Evolutionary conservation across 2,888 invertebrate genomes (phyloP), one percentile per base, ranked within the genome.

Genomic region (Phaedon cochleariae): DNA sequence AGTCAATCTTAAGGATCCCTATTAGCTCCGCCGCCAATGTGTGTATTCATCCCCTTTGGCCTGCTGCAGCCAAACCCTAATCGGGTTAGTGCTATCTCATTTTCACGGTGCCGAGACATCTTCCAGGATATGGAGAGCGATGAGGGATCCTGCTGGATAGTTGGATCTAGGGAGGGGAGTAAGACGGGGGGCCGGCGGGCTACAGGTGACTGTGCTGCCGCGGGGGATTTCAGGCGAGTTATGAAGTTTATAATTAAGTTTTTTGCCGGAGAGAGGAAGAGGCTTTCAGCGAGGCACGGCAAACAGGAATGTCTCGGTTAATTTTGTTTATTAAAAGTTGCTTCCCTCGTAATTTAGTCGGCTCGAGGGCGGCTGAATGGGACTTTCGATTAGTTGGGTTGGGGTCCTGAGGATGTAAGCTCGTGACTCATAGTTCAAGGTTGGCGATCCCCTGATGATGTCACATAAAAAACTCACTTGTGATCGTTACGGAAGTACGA

Each of bases 81-180:
- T 80, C 79, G 79, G 74, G 77, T 80, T 80, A 80, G 76, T 71
- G 76, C 77, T 75, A 79, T 80, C 79, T 80, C 80, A 78, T 79
- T 79, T 79, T 75, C 74, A 70, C 66, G 59, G 59, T 62, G 59
- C 55, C 65, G 59, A 62, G 55, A 51, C 59, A 49, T 66, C 49
- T 62, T 62, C 66, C 15, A 41, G 21, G 46, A 46, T 34, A 37
- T 58, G 46, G 17, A 46, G 59, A 26, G 20, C 46, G 26, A 49
- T 48, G 75, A 75, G 73, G 67, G 64, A 66, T 68, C 64, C 65
- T 52, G 59, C 60, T 58, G 59, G 63, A 41, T 41, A 34, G 12
- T 12, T 22, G 53, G 61, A 53, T 15, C 31, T 20, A 31, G 17
- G 46, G 45, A 37, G 46, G 59, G 46, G 12, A 31, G 59, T 12